Base-by-base conservation (phyloP, 2,888 invertebrate species). In the Eretmocerus hayati region DNA sequence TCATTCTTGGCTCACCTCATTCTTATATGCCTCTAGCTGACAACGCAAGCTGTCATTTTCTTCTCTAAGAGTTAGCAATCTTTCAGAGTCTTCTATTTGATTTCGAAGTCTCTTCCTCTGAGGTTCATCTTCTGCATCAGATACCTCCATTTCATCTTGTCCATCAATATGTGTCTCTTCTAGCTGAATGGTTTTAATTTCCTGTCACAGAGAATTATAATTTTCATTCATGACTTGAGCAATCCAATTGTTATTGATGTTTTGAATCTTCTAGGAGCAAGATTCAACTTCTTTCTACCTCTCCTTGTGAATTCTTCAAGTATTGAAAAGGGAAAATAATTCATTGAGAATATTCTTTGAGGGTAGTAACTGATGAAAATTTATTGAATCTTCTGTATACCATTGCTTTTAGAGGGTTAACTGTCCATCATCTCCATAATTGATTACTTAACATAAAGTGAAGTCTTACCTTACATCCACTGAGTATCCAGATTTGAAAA, bases 1-100 rank as follows among this genome's bases (percentile, higher is more conserved):
- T 35, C 2, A 4, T n/a, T 2, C 11, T 18, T 21, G 11, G 20
- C 5, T 20, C 4, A 71, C 71, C 76, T 95, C 94, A 72, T 93
- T 93, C 71, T 91, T 91, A 66, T 90, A 91, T 0, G 93, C 94
- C 72, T 93, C 93, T 62, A 94, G 71, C 74, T 92, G 90, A 72
- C 92, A 93, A 52, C 87, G 81, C 23, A 95, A 75, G 58, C 87
- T 87, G 62, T 93, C 92, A 66, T 93, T 94, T 68, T 95, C 94
- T 53, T 88, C 87, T 80, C 87, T 74, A 6, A 77, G 59, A 30
- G 51, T 51, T 48, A 64, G 71, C 56, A 66, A 53, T 55, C 58
- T 65, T 52, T 69, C 69, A 2, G 58, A 53, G 33, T 66, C 66
- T 9, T 68, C 65, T 41, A 58, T 59, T 23, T 64, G 60, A 42